Conservation (phyloP, 92 coral and sea anemone genomes). For the Montipora capitata region DNA sequence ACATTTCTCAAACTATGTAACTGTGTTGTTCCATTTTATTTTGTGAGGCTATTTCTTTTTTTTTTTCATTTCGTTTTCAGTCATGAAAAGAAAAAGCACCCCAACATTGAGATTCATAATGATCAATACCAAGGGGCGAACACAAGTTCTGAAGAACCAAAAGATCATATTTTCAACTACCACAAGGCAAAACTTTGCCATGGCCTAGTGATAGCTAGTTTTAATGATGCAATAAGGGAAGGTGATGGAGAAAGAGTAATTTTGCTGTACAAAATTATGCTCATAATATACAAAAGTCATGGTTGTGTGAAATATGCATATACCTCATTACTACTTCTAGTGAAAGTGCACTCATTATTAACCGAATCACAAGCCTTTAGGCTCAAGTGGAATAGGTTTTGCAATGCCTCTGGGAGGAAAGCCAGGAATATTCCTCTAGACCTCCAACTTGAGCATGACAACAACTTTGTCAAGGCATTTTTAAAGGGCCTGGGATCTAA, state of each 20-base stretch:
- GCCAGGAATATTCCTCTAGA: conserved; percentile 29
- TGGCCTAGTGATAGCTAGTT: background rate
- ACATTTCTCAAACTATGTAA: background rate
- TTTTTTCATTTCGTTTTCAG: background rate
- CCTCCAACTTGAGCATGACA: background rate
- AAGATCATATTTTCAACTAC: too few relatives aligned
- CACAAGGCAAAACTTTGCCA: too few relatives aligned
- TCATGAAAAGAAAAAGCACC: background rate
- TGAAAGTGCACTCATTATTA: conserved; percentile 9
- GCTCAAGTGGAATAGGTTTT: conserved; percentile 47
- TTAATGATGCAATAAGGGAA: conserved; percentile 13
- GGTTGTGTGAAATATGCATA: too few relatives aligned
- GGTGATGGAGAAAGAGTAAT: conserved; percentile 23
- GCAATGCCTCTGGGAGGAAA: background rate
- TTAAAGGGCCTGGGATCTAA: conserved; percentile 38
- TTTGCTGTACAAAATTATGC: too few relatives aligned
- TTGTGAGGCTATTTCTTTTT: background rate
- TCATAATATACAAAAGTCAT: too few relatives aligned
- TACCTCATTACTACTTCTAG: background rate
- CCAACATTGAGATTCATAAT: background rate
- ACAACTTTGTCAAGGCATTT: conserved; percentile 20
- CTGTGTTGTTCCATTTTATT: background rate
- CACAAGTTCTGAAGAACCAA: too few relatives aligned
- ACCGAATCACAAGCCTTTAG: conserved; percentile 31
- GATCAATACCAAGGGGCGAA: too few relatives aligned